Base-by-base conservation (phyloP, 2,888 invertebrate genomes). In the Archaeoteleia sp. region DNA sequence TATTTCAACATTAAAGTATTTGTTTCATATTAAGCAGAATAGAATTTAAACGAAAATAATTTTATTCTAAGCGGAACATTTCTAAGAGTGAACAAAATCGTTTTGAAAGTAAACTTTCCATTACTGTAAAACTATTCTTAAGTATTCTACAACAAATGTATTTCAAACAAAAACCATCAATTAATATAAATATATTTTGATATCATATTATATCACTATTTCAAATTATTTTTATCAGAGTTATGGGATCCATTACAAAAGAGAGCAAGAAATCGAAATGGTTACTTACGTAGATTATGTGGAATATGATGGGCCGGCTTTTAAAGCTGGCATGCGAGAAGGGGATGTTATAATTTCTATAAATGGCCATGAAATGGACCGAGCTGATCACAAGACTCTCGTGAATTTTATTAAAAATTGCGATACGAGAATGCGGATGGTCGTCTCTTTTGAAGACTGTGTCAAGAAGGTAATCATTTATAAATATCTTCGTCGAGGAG, bases 211-310 rank as follows among this genome's bases (percentile, higher is more conserved):
- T n/a, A n/a, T n/a, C n/a, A n/a, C n/a, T n/a, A n/a, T n/a, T n/a
- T n/a, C n/a, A n/a, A n/a, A n/a, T 29, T 30, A 40, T 54, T 40
- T 39, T 69, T 69, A 54, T 65, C 86, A 98, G 90, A 97, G 97
- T 78, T 98, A 98, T 84, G 97, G 97, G 25, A 97, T 98, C 66
- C 96, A 97, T 83, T 96, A 97, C 85, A 95, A 95, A 83, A 92
- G 93, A 87, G 96, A 95, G 78, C 93, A 95, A 82, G 96, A 96
- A 84, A 94, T 97, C 62, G 97, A 98, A 86, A 93, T 97, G 88
- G 95, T 98, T 60, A 98, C 97, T 0, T 98, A 98, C 83, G 97
- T 98, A 37, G 98, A 98, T 82, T 96, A 96, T 84, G 96, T 98
- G 54, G 97, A 96, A 76, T 91, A 92, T 66, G 95, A 95, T 72